phyloP scores from a whole-genome alignment of 1,140 invertebrate genomes.

The Harlomillsia oculata region DNA sequence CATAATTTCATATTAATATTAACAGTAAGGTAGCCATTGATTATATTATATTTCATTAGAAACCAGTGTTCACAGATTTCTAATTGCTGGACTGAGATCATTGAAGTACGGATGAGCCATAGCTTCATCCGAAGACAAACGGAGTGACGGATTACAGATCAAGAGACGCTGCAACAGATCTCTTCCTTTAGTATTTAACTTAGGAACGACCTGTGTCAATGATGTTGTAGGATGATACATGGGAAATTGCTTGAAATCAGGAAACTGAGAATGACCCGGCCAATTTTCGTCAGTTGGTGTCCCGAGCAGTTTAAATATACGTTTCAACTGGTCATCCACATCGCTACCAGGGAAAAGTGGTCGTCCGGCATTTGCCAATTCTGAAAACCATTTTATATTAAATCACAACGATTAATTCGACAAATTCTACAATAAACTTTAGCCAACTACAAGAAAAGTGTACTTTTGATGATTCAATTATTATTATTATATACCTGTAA shows the following conservation, averaged over 20 bases:
- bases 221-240: slow-evolving; percentile 77
- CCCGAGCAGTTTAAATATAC: slow-evolving; percentile 93
- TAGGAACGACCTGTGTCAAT: slow-evolving; percentile 73
- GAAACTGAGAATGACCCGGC: slow-evolving; percentile 86
- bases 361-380: slow-evolving; percentile 66
- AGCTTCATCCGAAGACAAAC: slow-evolving; percentile 90
- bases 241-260: slow-evolving; percentile 94
- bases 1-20: no score
- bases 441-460: no score
- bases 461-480: background rate
- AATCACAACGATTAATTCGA: no score
- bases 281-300: slow-evolving; percentile 93
- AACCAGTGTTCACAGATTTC: slow-evolving; percentile 1
- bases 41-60: no score
- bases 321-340: slow-evolving; percentile 96
- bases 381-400: no score
- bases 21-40: no score
- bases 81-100: slow-evolving; percentile 55
- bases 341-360: slow-evolving; percentile 88
- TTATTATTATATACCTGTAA: slow-evolving; percentile 60
- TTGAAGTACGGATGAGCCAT: slow-evolving; percentile 91
- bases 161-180: slow-evolving; percentile 82
- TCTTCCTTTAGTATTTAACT: slow-evolving; percentile 81
- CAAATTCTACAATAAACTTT: no score
- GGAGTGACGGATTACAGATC: slow-evolving; percentile 79